A percentile compares a stretch with the other conserved stretches of the same genome.
phyloP scores from a whole-genome alignment of 1,140 invertebrate genomes.

The Whitmania pigra region DNA sequence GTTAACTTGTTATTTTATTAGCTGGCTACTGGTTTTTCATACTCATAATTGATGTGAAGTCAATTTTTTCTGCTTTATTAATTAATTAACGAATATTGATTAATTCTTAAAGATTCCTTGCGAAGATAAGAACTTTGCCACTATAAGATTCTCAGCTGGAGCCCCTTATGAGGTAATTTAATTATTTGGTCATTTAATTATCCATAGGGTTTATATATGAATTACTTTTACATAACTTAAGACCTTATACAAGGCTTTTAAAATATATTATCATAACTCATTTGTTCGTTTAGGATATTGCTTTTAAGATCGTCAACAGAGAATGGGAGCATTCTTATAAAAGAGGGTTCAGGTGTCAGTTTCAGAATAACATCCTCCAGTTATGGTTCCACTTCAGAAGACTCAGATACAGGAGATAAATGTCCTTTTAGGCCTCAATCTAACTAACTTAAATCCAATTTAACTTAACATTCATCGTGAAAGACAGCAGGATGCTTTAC shows the following conservation, averaged over 20 bases:
- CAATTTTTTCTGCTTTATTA: slow-evolving; percentile 44
- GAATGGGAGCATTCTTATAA: slow-evolving; percentile 99
- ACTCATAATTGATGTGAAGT: slow-evolving; percentile 20
- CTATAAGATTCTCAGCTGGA: slow-evolving; percentile 84
- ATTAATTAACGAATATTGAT: background rate
- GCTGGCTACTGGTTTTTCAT: background rate
- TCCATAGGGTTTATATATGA: too few relatives aligned
- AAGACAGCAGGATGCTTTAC: background rate
- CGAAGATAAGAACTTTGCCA: slow-evolving; percentile 87
- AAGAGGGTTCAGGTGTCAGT: slow-evolving; percentile 91
- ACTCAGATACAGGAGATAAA: slow-evolving; percentile 82
- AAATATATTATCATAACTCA: background rate
- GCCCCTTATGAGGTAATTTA: slow-evolving; percentile 74
- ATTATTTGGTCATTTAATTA: too few relatives aligned
- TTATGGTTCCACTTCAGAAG: slow-evolving; percentile 98
- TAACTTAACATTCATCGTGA: too few relatives aligned
- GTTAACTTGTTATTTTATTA: background rate
- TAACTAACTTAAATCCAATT: too few relatives aligned
- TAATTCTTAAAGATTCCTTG: background rate
- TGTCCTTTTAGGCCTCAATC: too few relatives aligned
- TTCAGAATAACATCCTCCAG: slow-evolving; percentile 98
- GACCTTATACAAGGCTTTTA: too few relatives aligned
- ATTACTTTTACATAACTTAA: too few relatives aligned
- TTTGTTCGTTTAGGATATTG: slow-evolving; percentile 54
- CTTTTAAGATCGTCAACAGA: slow-evolving; percentile 95